phyloP scores from a whole-genome alignment of 2,797 vertebrate species.

The Phataginus tetradactyla region DNA sequence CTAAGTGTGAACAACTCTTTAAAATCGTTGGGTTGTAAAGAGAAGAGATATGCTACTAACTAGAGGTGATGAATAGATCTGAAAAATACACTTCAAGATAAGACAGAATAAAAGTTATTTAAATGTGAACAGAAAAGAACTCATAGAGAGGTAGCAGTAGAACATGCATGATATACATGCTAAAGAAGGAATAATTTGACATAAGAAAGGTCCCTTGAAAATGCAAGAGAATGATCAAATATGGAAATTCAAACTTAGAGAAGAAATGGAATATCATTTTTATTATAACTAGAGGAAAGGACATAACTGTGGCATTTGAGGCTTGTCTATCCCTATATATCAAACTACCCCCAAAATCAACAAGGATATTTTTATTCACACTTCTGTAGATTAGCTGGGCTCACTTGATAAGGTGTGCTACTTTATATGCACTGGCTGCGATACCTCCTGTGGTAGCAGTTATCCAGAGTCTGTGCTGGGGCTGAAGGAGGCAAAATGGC shows the following conservation, averaged over 20 bases:
- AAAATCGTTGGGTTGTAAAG: neutral
- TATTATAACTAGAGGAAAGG: neutral
- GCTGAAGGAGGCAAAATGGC: neutral
- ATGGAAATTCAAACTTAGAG: neutral
- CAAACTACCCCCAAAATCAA: neutral
- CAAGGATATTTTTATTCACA: neutral
- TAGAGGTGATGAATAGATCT: neutral
- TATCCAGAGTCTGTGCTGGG: neutral
- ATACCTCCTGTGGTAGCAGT: neutral
- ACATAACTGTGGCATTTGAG: neutral
- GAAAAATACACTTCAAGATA: constrained; percentile 49
- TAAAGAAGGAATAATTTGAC: neutral
- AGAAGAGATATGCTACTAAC: neutral
- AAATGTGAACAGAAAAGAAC: constrained; percentile 2
- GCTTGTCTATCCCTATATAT: neutral
- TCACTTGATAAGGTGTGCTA: neutral
- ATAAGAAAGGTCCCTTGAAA: constrained; percentile 28
- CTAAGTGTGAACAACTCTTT: neutral
- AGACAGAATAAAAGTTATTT: constrained; percentile 1
- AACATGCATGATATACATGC: neutral
- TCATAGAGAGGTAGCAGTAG: neutral
- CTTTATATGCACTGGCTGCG: neutral
- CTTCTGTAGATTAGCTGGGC: neutral
- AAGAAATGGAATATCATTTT: constrained; percentile 6
- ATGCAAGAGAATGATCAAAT: neutral